Evolutionary conservation across 1,140 invertebrate species (phyloP).

Genomic region (Phymorhynchus buccinoides): DNA sequence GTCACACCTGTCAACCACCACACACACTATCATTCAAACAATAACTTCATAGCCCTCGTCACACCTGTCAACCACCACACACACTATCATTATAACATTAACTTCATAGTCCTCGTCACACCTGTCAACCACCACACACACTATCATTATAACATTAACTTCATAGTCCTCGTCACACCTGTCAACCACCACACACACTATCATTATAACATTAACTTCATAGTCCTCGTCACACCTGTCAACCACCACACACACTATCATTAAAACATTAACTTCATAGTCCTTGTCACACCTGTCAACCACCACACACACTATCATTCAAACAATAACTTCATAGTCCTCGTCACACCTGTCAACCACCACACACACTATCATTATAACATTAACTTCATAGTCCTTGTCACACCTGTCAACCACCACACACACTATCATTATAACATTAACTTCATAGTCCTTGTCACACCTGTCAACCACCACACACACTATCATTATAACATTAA

Average conservation of each 20-base stretch:
- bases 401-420: not conserved
- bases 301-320: slow-evolving; percentile 10
- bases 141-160: slow-evolving; percentile 15
- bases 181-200: slow-evolving; percentile 52
- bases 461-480: not conserved
- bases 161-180: slow-evolving; percentile 69
- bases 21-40: slow-evolving; percentile 31
- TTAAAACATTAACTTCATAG: not conserved
- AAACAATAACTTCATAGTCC: not conserved
- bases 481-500: slow-evolving; percentile 11
- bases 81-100: not conserved
- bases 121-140: not conserved
- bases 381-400: not conserved
- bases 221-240: not conserved
- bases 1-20: slow-evolving; percentile 69
- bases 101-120: no score
- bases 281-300: no score
- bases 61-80: not conserved
- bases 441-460: no score
- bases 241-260: not conserved
- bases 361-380: slow-evolving; percentile 37
- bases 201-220: not conserved
- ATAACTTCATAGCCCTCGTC: not conserved
- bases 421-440: not conserved
- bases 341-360: slow-evolving; percentile 70